Percentiles rank a stretch among this genome's conserved stretches.
These are phyloP conservation scores for Calliphora vicina DNA, from an alignment of 1,140 invertebrate genomes.

Conservation along the genomic window DNA sequence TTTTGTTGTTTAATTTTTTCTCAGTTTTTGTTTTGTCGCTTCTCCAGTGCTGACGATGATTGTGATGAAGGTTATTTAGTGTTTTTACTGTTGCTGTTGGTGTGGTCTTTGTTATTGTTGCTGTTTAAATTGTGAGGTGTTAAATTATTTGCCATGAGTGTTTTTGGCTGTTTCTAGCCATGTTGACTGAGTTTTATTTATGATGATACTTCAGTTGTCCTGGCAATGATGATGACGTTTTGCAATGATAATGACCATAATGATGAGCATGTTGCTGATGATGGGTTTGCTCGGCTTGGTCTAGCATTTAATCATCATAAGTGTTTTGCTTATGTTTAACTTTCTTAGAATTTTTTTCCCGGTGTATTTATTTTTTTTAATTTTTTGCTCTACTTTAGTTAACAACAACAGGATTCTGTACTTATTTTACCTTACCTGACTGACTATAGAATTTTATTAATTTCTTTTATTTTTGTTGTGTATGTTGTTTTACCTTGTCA, in stretches of 20 bases:
- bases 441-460: constrained; percentile 27
- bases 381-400: not conserved
- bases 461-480: constrained; percentile 10
- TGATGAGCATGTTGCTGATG: not conserved
- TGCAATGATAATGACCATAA: not conserved
- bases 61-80: constrained; percentile 29
- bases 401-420: not conserved
- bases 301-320: constrained; percentile 25
- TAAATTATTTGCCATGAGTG: constrained; percentile 32
- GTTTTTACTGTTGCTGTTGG: not conserved
- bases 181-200: not conserved
- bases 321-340: not conserved
- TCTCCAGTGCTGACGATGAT: not conserved
- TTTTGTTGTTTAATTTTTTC: not conserved
- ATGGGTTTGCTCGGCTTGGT: not conserved
- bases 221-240: not conserved
- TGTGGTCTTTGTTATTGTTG: not conserved
- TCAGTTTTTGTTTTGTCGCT: not conserved
- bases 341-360: too few relatives aligned
- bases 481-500: not conserved
- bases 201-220: not conserved
- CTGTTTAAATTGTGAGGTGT: constrained; percentile 20
- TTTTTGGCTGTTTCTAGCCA: not conserved
- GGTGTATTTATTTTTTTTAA: not conserved
- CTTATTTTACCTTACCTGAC: not conserved